Conservation (phyloP, 2,888 invertebrate species). For the Drosophila kokeensis region DNA sequence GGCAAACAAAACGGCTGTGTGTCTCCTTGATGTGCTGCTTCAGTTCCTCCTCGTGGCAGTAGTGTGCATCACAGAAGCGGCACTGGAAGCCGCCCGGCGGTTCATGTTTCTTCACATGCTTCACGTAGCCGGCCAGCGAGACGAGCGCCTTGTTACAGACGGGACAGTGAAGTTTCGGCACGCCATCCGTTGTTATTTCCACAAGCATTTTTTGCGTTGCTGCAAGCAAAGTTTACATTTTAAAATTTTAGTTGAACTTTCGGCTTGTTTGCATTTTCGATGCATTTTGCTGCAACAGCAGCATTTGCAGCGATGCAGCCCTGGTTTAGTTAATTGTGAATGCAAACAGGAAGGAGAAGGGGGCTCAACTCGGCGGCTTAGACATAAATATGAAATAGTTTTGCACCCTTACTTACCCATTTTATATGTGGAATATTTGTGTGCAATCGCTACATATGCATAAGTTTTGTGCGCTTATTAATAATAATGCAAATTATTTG, state of each 20-base stretch:
- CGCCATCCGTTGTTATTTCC: constrained; percentile 82
- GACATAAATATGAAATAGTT: constrained; percentile 32
- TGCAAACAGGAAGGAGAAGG: constrained; percentile 17
- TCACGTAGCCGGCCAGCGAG: constrained; percentile 82
- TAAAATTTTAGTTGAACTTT: neutral
- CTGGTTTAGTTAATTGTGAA: constrained; percentile 39
- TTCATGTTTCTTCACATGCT: constrained; percentile 84
- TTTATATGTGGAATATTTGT: constrained; percentile 4
- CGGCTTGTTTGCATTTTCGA: neutral
- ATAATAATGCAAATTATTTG: constrained; percentile 9
- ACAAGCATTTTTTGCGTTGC: constrained; percentile 79
- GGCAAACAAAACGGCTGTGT: constrained; percentile 83
- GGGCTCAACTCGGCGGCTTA: constrained; percentile 31
- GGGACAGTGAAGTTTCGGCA: constrained; percentile 83
- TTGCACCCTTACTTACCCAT: constrained; percentile 45
- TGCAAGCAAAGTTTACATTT: constrained; percentile 12
- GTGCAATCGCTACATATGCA: constrained; percentile 35
- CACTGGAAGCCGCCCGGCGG: constrained; percentile 84
- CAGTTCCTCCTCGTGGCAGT: constrained; percentile 78
- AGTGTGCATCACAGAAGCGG: constrained; percentile 82
- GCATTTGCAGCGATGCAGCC: constrained; percentile 26
- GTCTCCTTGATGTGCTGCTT: constrained; percentile 74
- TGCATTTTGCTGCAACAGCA: neutral
- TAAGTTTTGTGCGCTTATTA: neutral
- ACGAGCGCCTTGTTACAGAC: constrained; percentile 82